A percentile compares a stretch with the other conserved stretches of the same genome.
Conservation (phyloP, 2,113 vertebrate genomes). For the Zosterops lateralis region DNA sequence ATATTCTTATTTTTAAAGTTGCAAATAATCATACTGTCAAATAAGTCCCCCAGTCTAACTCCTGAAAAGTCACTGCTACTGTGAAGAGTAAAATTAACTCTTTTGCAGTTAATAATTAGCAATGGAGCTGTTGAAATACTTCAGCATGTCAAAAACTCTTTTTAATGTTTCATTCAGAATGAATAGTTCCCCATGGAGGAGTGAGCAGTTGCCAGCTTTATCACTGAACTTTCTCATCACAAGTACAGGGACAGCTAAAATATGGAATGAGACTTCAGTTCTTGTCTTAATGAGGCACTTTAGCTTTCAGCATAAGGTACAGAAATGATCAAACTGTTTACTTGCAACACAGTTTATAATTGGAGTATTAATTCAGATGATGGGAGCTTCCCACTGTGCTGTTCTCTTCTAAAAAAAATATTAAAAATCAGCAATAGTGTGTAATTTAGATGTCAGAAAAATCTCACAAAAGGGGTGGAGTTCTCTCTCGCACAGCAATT, state of each 20-base stretch:
- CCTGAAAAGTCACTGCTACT: not conserved
- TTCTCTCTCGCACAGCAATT: conserved; percentile 42
- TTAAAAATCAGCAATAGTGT: not conserved
- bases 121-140: not conserved
- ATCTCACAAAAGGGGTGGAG: conserved; percentile 40
- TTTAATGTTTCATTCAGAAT: conserved; percentile 12
- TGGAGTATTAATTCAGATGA: conserved; percentile 34
- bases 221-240: conserved; percentile 24
- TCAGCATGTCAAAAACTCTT: not conserved
- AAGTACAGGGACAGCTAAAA: conserved; percentile 26
- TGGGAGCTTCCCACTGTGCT: not conserved
- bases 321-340: conserved; percentile 47
- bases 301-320: conserved; percentile 34
- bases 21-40: conserved; percentile 12
- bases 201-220: not conserved
- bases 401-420: not conserved
- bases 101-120: conserved; percentile 6
- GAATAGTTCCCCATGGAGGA: not conserved
- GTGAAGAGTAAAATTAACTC: not conserved
- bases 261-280: conserved; percentile 42
- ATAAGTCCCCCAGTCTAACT: not conserved
- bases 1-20: not conserved
- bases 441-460: conserved; percentile 65
- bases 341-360: conserved; percentile 43
- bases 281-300: conserved; percentile 41